phyloP scores from a whole-genome alignment of 2,888 invertebrate genomes.

The Hirtodrosophila cameraria region DNA sequence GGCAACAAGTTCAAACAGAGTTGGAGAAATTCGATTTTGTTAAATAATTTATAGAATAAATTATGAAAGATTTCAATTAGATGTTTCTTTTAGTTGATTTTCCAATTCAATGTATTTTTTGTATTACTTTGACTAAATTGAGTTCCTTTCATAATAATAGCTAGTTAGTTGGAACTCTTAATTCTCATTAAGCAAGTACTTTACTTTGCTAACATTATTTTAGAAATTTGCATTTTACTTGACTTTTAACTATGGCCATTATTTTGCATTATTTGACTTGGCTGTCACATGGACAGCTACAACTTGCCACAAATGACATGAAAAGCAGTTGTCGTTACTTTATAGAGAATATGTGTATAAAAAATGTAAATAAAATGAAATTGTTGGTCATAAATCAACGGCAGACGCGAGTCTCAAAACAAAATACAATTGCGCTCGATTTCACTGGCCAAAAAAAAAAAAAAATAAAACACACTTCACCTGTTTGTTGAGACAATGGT shows the following conservation, averaged over 20 bases:
- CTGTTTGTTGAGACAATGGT: constrained; percentile 74
- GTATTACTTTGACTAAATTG: too few species aligned
- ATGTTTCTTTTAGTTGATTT: too few species aligned
- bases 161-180: neutral
- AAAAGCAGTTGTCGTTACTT: constrained; percentile 73
- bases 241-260: constrained; percentile 37
- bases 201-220: too few species aligned
- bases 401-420: constrained; percentile 28
- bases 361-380: constrained; percentile 51
- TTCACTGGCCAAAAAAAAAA: constrained; percentile 58
- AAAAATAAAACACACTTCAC: constrained; percentile 58
- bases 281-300: constrained; percentile 51
- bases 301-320: constrained; percentile 69
- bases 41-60: neutral
- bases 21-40: neutral
- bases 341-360: constrained; percentile 42
- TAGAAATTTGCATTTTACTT: too few species aligned
- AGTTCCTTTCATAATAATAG: too few species aligned
- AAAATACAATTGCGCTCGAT: constrained; percentile 65
- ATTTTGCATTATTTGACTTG: too few species aligned
- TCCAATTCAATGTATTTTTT: too few species aligned
- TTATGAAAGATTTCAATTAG: too few species aligned
- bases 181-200: constrained; percentile 9
- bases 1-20: too few species aligned
- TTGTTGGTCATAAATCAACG: constrained; percentile 67